Evolutionary conservation across 2,888 invertebrate genomes (phyloP).

Genomic region (Autographa pulchrina): DNA sequence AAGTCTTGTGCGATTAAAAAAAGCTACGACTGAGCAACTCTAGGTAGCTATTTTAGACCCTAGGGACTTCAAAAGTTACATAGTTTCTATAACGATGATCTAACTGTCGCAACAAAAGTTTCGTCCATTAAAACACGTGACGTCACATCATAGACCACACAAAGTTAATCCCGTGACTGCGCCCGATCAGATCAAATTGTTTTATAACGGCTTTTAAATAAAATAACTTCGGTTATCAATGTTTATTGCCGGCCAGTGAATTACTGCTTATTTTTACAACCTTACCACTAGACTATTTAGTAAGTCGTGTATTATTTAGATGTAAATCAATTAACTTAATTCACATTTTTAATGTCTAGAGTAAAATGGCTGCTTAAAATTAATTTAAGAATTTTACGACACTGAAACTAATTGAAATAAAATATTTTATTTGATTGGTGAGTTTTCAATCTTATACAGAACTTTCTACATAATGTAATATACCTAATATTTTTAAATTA

Average conservation of each 20-base stretch:
- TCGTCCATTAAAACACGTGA: not conserved
- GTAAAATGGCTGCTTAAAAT: not conserved
- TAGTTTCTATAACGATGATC: too few species aligned
- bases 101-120: too few species aligned
- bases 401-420: too few species aligned
- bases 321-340: not conserved
- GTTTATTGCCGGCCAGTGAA: slow-evolving; percentile 23
- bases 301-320: not conserved
- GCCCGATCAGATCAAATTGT: slow-evolving; percentile 54
- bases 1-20: too few species aligned
- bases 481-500: too few species aligned
- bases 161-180: slow-evolving; percentile 53
- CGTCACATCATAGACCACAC: slow-evolving; percentile 56
- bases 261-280: slow-evolving; percentile 17
- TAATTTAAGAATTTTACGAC: too few species aligned
- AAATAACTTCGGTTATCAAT: slow-evolving; percentile 25
- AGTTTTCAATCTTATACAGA: too few species aligned
- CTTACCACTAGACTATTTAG: not conserved
- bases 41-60: too few species aligned
- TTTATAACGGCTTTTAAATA: slow-evolving; percentile 44
- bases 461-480: too few species aligned
- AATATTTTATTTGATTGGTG: too few species aligned
- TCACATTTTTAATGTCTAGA: not conserved
- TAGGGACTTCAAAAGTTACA: too few species aligned
- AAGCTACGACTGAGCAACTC: too few species aligned